Conservation (phyloP, 2,888 invertebrate genomes). For the Cephus rjabovi region DNA sequence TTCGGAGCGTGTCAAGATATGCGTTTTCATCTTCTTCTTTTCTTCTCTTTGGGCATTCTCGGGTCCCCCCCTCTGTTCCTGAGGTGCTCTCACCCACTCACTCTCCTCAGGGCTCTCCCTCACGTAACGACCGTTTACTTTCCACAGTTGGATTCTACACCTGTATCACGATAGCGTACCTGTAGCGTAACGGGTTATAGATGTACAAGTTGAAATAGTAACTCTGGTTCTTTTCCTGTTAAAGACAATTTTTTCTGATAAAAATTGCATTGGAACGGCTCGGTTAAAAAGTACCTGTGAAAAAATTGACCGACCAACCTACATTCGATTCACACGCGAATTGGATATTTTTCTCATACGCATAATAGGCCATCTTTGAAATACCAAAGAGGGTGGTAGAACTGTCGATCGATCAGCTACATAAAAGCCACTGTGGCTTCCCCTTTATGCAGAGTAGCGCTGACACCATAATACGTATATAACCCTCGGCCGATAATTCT, state of each 20-base stretch:
- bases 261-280: not conserved
- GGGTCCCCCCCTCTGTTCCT: not conserved
- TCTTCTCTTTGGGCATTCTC: not conserved
- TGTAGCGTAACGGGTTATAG: not conserved
- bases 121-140: conserved; percentile 6
- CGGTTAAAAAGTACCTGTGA: not conserved
- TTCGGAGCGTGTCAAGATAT: conserved; percentile 46
- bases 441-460: not conserved
- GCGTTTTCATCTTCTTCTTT: conserved; percentile 15
- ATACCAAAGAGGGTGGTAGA: not conserved
- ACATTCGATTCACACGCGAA: not conserved
- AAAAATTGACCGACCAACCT: not conserved
- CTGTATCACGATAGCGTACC: not conserved
- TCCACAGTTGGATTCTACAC: not conserved
- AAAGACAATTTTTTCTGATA: rapidly evolving
- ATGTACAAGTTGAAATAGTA: not conserved
- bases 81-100: not conserved
- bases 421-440: not conserved
- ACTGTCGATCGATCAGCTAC: conserved; percentile 29
- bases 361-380: not conserved
- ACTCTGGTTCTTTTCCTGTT: not conserved
- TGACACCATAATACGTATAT: not conserved
- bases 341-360: not conserved
- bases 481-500: conserved; percentile 28
- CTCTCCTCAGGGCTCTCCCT: not conserved